phyloP scores from a whole-genome alignment of 2,797 vertebrate species.

The Masticophis lateralis region DNA sequence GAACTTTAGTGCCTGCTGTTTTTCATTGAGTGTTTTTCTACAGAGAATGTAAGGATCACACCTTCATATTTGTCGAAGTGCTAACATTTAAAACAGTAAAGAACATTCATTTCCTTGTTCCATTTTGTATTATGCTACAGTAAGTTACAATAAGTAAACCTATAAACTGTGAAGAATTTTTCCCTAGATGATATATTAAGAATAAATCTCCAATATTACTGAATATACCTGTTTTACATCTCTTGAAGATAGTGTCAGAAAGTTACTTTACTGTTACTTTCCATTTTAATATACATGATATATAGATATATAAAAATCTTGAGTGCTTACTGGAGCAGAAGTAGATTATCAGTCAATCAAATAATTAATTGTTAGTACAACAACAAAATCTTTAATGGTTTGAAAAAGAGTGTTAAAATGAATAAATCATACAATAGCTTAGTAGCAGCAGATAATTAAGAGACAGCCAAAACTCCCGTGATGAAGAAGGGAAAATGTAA shows the following conservation, averaged over 20 bases:
- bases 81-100: background rate
- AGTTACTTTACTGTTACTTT: background rate
- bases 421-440: background rate
- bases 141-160: background rate
- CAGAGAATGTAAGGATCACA: background rate
- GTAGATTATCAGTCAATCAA: background rate
- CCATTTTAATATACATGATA: background rate
- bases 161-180: background rate
- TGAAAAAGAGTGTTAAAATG: background rate
- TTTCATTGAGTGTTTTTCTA: background rate
- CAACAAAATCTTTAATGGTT: background rate
- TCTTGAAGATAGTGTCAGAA: background rate
- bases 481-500: background rate
- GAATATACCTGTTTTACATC: background rate
- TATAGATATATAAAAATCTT: background rate
- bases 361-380: background rate
- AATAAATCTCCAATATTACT: background rate
- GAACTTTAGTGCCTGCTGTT: background rate
- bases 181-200: background rate
- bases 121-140: background rate
- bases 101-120: background rate
- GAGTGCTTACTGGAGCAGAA: background rate
- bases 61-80: background rate
- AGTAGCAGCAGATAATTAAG: background rate
- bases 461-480: background rate